Percentiles rank a stretch among this genome's conserved stretches.
phyloP scores from a whole-genome alignment of 2,888 invertebrate species.

The Habroteleia sp. region DNA sequence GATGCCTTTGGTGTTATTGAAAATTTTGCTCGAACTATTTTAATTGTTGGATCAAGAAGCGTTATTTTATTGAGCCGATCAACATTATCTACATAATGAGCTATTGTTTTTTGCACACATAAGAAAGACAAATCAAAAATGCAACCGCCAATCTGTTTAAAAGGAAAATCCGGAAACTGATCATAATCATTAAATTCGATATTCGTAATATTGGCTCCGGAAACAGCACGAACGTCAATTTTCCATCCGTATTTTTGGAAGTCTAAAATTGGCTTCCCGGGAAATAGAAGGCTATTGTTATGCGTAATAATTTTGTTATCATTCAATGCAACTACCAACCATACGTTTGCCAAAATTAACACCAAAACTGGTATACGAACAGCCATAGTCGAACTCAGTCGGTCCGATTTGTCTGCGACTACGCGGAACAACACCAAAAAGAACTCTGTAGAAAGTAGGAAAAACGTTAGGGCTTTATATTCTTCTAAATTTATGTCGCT shows the following conservation, averaged over 20 bases:
- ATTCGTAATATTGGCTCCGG: slow-evolving; percentile 65
- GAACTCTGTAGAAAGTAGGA: slow-evolving; percentile 43
- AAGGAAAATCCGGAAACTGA: slow-evolving; percentile 83
- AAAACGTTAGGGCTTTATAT: slow-evolving; percentile 72
- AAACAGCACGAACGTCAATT: slow-evolving; percentile 73
- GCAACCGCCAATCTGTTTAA: slow-evolving; percentile 81
- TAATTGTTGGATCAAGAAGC: slow-evolving; percentile 83
- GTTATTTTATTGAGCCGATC: slow-evolving; percentile 83
- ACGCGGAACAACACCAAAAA: slow-evolving; percentile 46
- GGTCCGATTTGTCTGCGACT: slow-evolving; percentile 34
- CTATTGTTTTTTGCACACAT: slow-evolving; percentile 84
- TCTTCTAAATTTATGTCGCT: slow-evolving; percentile 76
- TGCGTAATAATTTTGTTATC: slow-evolving; percentile 60
- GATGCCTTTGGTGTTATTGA: slow-evolving; percentile 53
- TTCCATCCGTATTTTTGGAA: slow-evolving; percentile 74
- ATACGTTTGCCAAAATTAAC: slow-evolving; percentile 44
- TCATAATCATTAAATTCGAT: slow-evolving; percentile 69
- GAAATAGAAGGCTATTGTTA: slow-evolving; percentile 40
- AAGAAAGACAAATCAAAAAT: slow-evolving; percentile 83
- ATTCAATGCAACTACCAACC: slow-evolving; percentile 9
- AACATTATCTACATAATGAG: slow-evolving; percentile 83
- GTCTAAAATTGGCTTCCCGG: slow-evolving; percentile 71
- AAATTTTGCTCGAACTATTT: slow-evolving; percentile 81
- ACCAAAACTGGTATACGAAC: slow-evolving; percentile 18
- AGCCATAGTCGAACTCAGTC: slow-evolving; percentile 55